Evolutionary conservation across 2,113 vertebrate genomes (phyloP).

Genomic region (Lanius collurio): DNA sequence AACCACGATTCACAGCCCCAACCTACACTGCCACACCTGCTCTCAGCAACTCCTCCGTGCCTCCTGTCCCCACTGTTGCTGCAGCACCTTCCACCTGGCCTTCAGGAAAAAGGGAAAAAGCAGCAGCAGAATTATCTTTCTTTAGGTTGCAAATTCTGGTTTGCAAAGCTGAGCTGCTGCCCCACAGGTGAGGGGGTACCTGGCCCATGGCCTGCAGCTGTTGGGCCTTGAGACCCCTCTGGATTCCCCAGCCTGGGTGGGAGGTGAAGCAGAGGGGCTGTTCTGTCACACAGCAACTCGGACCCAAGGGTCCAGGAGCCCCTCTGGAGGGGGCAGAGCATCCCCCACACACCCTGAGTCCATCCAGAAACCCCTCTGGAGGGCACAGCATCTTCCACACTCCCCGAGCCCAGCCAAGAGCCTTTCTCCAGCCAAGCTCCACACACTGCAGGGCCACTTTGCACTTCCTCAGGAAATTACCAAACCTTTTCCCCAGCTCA

Average conservation of each 20-base stretch:
- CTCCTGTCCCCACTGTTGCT: background rate
- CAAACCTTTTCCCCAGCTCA: background rate
- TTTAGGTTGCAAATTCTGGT: background rate
- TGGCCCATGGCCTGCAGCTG: fast-evolving
- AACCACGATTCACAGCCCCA: background rate
- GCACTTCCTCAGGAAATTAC: background rate
- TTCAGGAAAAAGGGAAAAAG: background rate
- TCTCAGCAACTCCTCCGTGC: background rate
- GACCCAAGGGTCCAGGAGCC: background rate
- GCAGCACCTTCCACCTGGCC: background rate
- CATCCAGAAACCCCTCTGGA: background rate
- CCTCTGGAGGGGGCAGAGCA: background rate
- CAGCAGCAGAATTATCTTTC: background rate
- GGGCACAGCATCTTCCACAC: background rate
- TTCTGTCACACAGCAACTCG: background rate
- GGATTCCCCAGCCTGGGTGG: background rate
- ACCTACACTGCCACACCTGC: background rate
- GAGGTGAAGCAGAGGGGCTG: background rate
- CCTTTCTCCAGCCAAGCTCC: no score
- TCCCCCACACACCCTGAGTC: background rate
- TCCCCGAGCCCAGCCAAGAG: background rate
- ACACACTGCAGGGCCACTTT: fast-evolving
- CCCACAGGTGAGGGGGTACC: background rate
- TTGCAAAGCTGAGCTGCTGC: background rate
- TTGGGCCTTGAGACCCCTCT: no score